Evolutionary conservation across 1,140 invertebrate genomes (phyloP).

Genomic region (Drosophila chauvacae): DNA sequence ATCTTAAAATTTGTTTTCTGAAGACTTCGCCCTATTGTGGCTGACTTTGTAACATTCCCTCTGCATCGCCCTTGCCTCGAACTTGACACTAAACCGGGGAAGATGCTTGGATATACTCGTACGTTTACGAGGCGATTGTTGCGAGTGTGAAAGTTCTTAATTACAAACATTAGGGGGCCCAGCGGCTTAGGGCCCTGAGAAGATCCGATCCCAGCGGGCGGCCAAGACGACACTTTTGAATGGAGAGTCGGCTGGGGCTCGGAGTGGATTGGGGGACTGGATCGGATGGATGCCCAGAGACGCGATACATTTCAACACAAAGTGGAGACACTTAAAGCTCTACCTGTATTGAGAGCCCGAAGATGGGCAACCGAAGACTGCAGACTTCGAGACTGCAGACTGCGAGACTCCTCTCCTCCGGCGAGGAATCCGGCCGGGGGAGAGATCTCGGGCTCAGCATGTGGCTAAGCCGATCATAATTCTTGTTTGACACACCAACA

Average conservation of each 20-base stretch:
- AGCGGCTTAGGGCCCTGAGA: constrained; percentile 73
- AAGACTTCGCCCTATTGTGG: constrained; percentile 10
- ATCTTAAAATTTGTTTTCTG: neutral
- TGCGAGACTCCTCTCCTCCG: constrained; percentile 30
- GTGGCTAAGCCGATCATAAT: constrained; percentile 85
- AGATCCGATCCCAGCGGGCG: constrained; percentile 74
- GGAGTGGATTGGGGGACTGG: constrained; percentile 1
- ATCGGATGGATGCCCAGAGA: constrained; percentile 29
- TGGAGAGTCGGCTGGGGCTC: constrained; percentile 41
- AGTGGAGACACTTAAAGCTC: constrained; percentile 83
- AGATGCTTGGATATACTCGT: constrained; percentile 45
- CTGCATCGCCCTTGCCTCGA: constrained; percentile 66
- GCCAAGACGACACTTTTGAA: constrained; percentile 80
- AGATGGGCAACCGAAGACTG: constrained; percentile 4
- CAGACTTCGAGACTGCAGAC: constrained; percentile 28
- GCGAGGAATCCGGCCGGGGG: constrained; percentile 23
- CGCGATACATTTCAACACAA: constrained; percentile 82
- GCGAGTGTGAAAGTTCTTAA: constrained; percentile 84
- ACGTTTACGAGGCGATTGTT: constrained; percentile 82
- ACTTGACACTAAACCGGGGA: constrained; percentile 77
- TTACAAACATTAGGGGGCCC: constrained; percentile 84
- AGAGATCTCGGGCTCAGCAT: constrained; percentile 75
- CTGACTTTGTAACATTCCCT: constrained; percentile 22
- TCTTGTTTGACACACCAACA: constrained; percentile 84
- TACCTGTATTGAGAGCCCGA: constrained; percentile 72